Conservation (phyloP, 2,113 vertebrate species). For the Aegypius monachus region DNA sequence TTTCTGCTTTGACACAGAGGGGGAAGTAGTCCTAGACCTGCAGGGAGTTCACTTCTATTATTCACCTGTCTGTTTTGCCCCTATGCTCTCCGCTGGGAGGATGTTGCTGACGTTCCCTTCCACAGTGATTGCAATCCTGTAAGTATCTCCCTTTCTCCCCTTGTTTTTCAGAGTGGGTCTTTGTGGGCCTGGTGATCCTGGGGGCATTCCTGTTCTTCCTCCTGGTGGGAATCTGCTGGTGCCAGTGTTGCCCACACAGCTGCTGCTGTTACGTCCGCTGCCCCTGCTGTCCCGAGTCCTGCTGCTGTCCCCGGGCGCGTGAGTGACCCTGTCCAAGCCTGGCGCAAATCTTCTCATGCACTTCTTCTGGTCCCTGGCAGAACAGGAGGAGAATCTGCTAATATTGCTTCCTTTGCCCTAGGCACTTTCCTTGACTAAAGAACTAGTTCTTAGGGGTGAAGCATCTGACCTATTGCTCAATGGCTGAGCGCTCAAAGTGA, state of each 20-base stretch:
- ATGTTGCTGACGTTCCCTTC: neutral
- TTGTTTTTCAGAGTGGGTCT: constrained; percentile 89
- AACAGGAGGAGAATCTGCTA: constrained; percentile 9
- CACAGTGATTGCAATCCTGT: neutral
- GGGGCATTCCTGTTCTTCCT: constrained; percentile 87
- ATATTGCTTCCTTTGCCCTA: neutral
- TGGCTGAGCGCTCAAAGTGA: constrained; percentile 43
- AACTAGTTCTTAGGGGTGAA: neutral
- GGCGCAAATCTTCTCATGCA: neutral
- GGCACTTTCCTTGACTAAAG: neutral
- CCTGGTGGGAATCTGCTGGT: constrained; percentile 95
- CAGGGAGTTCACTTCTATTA: neutral
- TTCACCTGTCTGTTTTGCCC: neutral
- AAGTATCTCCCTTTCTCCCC: neutral
- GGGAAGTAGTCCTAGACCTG: neutral
- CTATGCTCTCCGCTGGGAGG: neutral
- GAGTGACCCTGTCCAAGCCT: constrained; percentile 66
- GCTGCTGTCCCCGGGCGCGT: constrained; percentile 96
- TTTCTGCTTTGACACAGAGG: neutral
- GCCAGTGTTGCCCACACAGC: constrained; percentile 96
- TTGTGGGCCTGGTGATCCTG: constrained; percentile 89
- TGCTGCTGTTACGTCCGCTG: constrained; percentile 97
- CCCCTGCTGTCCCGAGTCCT: constrained; percentile 95
- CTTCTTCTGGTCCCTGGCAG: neutral
- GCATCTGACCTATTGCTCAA: constrained; percentile 33